phyloP scores from a whole-genome alignment of 2,888 invertebrate genomes.

The Rhagophthalmus giganteus region DNA sequence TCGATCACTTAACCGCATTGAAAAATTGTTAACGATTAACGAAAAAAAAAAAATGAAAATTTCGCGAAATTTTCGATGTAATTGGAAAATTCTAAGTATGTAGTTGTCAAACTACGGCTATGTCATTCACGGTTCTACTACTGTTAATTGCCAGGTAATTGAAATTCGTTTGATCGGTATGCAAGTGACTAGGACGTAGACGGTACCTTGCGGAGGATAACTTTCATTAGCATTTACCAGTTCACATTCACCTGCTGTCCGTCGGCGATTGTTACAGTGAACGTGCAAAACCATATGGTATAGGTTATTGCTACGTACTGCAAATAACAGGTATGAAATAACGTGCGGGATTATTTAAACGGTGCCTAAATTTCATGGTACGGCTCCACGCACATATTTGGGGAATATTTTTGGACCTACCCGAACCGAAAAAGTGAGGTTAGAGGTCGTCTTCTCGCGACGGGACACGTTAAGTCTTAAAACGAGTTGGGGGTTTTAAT shows the following conservation, averaged over 20 bases:
- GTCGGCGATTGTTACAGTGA: conserved; percentile 39
- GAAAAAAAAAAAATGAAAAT: conserved; percentile 6
- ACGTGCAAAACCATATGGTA: conserved; percentile 44
- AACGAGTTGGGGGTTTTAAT: too few relatives aligned
- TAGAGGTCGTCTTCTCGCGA: conserved; percentile 4
- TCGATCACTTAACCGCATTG: conserved; percentile 7
- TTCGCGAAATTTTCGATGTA: conserved; percentile 11
- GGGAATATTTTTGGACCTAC: conserved; percentile 24
- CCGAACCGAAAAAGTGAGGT: conserved; percentile 25
- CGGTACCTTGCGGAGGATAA: conserved; percentile 43
- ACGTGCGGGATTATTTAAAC: conserved; percentile 5
- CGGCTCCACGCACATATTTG: conserved; percentile 7
- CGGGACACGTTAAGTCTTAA: too few relatives aligned
- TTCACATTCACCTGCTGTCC: conserved; percentile 50
- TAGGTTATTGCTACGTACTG: conserved; percentile 27
- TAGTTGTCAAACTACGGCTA: conserved; percentile 7
- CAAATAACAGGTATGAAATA: conserved; percentile 9
- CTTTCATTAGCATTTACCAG: conserved; percentile 45
- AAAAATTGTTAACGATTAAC: conserved; percentile 7
- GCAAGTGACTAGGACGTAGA: conserved; percentile 32
- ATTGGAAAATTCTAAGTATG: conserved; percentile 5
- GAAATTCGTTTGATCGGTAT: conserved; percentile 32
- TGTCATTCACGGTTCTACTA: conserved; percentile 4
- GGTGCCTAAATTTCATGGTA: not conserved
- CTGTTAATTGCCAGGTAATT: conserved; percentile 18